Percentiles rank a stretch among this genome's conserved stretches.
Evolutionary conservation across 1,140 invertebrate genomes (phyloP).

Genomic region (Babylonia areolata): DNA sequence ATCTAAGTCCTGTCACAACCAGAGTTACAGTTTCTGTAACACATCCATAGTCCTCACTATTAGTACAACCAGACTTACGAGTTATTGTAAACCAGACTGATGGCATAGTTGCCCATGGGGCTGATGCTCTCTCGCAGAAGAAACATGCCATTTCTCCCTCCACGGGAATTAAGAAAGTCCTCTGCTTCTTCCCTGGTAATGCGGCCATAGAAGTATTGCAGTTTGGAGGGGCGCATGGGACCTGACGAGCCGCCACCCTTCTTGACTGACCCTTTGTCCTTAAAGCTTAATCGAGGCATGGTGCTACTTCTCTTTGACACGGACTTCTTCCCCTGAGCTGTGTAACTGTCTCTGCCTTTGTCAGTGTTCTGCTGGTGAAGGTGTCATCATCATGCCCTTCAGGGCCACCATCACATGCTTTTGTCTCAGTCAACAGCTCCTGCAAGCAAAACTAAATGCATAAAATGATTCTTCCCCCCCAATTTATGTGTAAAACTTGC

Average conservation of each 20-base stretch:
- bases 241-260: slow-evolving; percentile 12
- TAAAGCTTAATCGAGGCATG: neutral
- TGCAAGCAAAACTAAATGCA: no score
- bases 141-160: slow-evolving; percentile 75
- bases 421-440: no score
- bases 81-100: slow-evolving; percentile 72
- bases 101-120: slow-evolving; percentile 72
- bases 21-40: no score
- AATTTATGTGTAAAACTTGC: no score
- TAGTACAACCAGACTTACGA: slow-evolving; percentile 71
- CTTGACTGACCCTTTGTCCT: neutral
- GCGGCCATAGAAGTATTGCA: slow-evolving; percentile 75
- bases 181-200: slow-evolving; percentile 77
- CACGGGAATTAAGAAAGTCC: slow-evolving; percentile 71
- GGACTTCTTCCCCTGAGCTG: neutral
- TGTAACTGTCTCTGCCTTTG: neutral
- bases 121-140: slow-evolving; percentile 75
- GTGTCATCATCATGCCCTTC: no score
- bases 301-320: neutral
- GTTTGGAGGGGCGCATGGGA: slow-evolving; percentile 52
- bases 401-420: no score
- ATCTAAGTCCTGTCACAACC: no score
- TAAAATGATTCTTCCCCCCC: no score
- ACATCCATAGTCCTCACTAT: no score
- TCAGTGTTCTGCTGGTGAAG: neutral